Base-by-base conservation (phyloP, 2,113 vertebrate genomes). In the Menura novaehollandiae region DNA sequence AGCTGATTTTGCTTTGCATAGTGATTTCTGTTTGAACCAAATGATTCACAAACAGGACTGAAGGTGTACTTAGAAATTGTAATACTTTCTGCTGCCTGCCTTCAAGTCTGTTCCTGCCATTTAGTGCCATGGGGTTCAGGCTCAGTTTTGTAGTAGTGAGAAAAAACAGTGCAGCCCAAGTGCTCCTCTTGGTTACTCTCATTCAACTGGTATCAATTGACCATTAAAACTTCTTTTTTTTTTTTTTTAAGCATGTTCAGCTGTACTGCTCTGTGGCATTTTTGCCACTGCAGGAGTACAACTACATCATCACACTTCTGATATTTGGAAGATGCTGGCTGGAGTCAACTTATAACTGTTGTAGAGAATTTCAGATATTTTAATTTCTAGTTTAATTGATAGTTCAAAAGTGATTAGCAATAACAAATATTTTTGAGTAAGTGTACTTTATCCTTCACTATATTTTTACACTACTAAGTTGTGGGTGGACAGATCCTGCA, bases 131-230 rank as follows among this genome's bases (percentile, higher is more conserved):
- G 8, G 10, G 4, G 1, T 59, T 87, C 30, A 24, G 20, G 24
- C 9, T 75, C 13, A 47, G 22, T 11, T 26, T 85, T 64, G 5
- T 13, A 5, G 6, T 17, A 33, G 2, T 37, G 52, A 59, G 33
- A 21, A 43, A 72, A 84, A 67, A 4, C 7, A 21, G 5, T 15
- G 11, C 18, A 53, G 18, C 21, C 6, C 16, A 55, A 23, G 21
- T 33, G 4, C 12, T 67, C 1, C 1, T 26, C 33, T 76, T 0
- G 0, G 0, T 26, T 67, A 21, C 12, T 74, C 0, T 49, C 7
- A 7, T 2, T 30, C 22, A 33, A 11, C 24, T 75, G 9, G 1
- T 28, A 41, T 39, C 19, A 39, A 12, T 9, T 75, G 13, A 13
- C 10, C 4, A 6, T 59, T 82, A 18, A 63, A 60, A 12, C 23